Conservation (phyloP, 2,888 invertebrate species). For the Alloplasta piceator region DNA sequence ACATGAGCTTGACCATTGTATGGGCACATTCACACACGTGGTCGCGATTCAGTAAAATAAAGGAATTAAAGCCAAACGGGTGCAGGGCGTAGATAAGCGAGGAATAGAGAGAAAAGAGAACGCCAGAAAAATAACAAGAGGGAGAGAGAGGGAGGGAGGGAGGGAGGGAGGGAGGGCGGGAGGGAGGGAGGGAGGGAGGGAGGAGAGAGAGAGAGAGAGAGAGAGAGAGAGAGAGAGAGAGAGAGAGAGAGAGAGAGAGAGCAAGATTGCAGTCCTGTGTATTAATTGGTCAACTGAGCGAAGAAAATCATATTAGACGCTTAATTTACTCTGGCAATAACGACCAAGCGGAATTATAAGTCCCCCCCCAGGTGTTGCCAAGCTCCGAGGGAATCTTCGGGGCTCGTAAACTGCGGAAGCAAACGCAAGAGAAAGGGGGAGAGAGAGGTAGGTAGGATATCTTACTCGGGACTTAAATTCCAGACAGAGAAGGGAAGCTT, state of each 20-base stretch:
- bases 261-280: constrained; percentile 19
- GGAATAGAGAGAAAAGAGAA: neutral
- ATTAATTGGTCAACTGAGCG: constrained; percentile 59
- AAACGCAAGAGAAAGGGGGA: constrained; percentile 6
- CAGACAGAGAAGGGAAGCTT: too few species aligned
- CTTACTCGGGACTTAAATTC: too few species aligned
- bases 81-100: constrained; percentile 61
- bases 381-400: constrained; percentile 75
- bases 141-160: too few species aligned
- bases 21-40: neutral
- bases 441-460: constrained; percentile 35
- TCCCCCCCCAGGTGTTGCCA: constrained; percentile 78
- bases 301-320: constrained; percentile 74
- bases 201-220: too few species aligned
- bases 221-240: constrained; percentile 27
- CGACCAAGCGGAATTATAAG: constrained; percentile 76
- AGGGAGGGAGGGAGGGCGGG: too few species aligned
- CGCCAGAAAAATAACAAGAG: constrained; percentile 6
- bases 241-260: neutral
- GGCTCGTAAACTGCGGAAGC: constrained; percentile 74
- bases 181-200: too few species aligned
- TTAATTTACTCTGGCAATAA: constrained; percentile 79
- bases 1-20: neutral
- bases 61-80: constrained; percentile 53
- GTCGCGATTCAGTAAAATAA: constrained; percentile 23